Conservation (phyloP, 92 coral and sea anemone species). For the Bergia puertoricense region DNA sequence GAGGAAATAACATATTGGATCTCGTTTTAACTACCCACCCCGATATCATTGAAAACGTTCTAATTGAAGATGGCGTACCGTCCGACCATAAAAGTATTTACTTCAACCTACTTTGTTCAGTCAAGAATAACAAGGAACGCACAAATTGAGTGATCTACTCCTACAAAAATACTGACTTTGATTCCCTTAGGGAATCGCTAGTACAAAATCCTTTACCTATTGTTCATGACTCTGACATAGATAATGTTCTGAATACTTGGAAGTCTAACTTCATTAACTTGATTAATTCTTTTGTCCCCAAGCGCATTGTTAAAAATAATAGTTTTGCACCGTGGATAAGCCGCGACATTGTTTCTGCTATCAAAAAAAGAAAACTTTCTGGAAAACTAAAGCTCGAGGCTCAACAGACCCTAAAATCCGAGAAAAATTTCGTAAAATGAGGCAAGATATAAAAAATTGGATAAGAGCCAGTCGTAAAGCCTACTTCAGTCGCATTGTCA, state of each 20-base stretch:
- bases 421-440: no score
- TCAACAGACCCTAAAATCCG: no score
- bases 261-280: background rate
- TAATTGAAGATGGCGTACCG: conserved; percentile 29
- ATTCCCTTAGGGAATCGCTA: conserved; percentile 24
- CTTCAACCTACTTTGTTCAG: background rate
- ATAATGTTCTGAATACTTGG: conserved; percentile 1
- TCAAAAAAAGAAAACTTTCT: no score
- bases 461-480: no score
- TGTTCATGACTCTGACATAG: background rate
- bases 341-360: no score
- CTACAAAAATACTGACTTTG: conserved; percentile 40
- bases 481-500: no score
- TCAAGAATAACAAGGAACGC: background rate
- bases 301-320: background rate
- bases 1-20: conserved; percentile 34
- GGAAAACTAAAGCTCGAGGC: no score
- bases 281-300: conserved; percentile 6
- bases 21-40: conserved; percentile 33
- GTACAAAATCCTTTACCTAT: background rate
- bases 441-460: no score
- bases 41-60: background rate
- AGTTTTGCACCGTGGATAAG: no score
- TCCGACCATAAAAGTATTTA: conserved; percentile 17
- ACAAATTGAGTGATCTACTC: background rate